Evolutionary conservation across 1,140 invertebrate species (phyloP).

Genomic region (Drosophila paulistorum): DNA sequence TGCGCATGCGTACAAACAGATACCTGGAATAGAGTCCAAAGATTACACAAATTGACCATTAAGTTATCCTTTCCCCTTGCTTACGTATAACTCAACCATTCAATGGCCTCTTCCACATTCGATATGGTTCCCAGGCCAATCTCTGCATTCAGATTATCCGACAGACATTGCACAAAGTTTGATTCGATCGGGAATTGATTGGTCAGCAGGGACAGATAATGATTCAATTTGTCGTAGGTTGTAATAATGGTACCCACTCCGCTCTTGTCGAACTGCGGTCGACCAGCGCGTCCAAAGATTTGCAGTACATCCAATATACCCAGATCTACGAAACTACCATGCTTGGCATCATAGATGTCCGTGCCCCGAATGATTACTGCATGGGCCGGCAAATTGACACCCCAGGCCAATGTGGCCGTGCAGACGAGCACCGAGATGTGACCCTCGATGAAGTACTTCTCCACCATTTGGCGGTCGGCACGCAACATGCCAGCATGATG

Average conservation of each 20-base stretch:
- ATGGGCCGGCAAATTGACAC: conserved; percentile 99
- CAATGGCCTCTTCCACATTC: conserved; percentile 97
- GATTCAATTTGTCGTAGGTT: conserved; percentile 94
- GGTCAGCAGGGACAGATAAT: conserved; percentile 97
- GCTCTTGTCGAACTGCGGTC: conserved; percentile 95
- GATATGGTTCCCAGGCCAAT: conserved; percentile 96
- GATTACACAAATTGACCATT: not conserved
- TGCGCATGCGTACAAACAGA: conserved; percentile 95
- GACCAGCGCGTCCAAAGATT: conserved; percentile 99
- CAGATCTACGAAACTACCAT: conserved; percentile 96
- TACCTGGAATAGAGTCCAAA: conserved; percentile 84
- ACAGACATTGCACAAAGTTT: conserved; percentile 95
- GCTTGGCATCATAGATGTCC: conserved; percentile 98
- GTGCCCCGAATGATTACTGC: conserved; percentile 98
- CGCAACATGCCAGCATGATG: conserved; percentile 95
- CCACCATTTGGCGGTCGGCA: conserved; percentile 88
- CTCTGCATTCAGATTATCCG: conserved; percentile 99
- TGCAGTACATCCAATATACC: conserved; percentile 99
- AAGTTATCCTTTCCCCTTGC: not conserved
- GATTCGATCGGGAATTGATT: conserved; percentile 99
- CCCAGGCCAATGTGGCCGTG: conserved; percentile 99
- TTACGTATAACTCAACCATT: conserved; percentile 97
- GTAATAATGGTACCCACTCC: conserved; percentile 99
- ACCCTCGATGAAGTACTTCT: conserved; percentile 95
- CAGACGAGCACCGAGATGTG: conserved; percentile 97